A percentile compares a stretch with the other conserved stretches of the same genome.
These are phyloP conservation scores for Caiman crocodilus DNA, from an alignment of 2,797 vertebrate genomes.

Conservation along the genomic window DNA sequence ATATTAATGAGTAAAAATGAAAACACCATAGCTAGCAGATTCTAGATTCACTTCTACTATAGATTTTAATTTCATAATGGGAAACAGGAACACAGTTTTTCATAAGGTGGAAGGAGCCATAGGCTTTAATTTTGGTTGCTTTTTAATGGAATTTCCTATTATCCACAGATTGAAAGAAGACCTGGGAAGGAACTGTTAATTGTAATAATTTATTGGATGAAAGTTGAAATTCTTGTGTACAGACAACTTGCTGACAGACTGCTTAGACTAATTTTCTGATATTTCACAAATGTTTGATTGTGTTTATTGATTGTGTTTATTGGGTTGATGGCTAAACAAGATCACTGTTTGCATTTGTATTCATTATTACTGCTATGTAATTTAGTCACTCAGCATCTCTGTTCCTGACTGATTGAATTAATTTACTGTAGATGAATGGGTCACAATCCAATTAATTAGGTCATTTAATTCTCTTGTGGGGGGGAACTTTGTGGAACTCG, in stretches of 20 bases:
- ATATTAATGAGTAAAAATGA: not conserved
- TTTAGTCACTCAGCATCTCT: not conserved
- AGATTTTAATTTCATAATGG: too few relatives aligned
- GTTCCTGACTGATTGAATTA: not conserved
- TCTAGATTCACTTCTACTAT: not conserved
- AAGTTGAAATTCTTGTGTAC: not conserved
- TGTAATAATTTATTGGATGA: not conserved
- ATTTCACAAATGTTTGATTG: not conserved
- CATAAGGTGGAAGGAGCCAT: not conserved
- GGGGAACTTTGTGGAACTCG: not conserved
- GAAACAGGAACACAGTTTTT: not conserved
- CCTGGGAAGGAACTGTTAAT: not conserved
- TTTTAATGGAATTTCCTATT: not conserved
- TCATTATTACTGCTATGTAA: not conserved
- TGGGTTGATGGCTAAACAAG: not conserved
- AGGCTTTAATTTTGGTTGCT: not conserved
- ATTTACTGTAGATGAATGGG: not conserved
- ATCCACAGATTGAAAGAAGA: not conserved
- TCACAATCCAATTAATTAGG: not conserved
- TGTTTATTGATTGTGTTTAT: not conserved
- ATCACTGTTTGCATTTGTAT: not conserved
- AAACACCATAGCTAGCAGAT: not conserved
- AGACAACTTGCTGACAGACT: not conserved
- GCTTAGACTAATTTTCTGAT: not conserved
- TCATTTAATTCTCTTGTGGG: not conserved